Conservation (phyloP, 2,113 vertebrate species). For the Pelecanus crispus region DNA sequence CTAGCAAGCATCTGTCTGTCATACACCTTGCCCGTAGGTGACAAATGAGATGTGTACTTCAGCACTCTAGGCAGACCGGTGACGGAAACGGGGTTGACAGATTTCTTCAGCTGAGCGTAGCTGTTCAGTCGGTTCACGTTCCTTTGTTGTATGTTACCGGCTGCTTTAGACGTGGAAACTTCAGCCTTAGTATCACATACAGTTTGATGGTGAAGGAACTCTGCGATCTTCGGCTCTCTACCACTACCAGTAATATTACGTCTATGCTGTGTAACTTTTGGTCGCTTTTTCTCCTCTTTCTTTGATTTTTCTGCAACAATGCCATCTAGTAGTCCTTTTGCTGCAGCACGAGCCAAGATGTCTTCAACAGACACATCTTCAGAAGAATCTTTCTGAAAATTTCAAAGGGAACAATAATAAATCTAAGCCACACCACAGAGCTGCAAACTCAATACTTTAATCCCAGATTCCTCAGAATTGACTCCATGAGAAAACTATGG, state of each 20-base stretch:
- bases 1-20: neutral
- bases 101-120: neutral
- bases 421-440: neutral
- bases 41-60: neutral
- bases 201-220: constrained; percentile 50
- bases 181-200: neutral
- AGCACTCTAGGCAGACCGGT: neutral
- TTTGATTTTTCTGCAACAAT: constrained; percentile 59
- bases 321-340: constrained; percentile 73
- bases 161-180: neutral
- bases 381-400: constrained; percentile 69
- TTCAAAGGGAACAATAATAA: neutral
- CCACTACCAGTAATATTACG: neutral
- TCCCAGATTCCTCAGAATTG: neutral
- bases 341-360: constrained; percentile 75
- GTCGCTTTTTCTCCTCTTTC: constrained; percentile 54
- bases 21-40: neutral
- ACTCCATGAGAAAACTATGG: neutral
- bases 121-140: accelerated
- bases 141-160: neutral
- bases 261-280: neutral
- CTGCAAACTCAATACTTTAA: neutral
- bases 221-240: constrained; percentile 25
- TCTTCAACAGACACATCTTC: constrained; percentile 64
- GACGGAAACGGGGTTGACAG: neutral